These are phyloP conservation scores for Cosmia trapezina DNA, from an alignment of 2,888 invertebrate species.

Conservation along the genomic window DNA sequence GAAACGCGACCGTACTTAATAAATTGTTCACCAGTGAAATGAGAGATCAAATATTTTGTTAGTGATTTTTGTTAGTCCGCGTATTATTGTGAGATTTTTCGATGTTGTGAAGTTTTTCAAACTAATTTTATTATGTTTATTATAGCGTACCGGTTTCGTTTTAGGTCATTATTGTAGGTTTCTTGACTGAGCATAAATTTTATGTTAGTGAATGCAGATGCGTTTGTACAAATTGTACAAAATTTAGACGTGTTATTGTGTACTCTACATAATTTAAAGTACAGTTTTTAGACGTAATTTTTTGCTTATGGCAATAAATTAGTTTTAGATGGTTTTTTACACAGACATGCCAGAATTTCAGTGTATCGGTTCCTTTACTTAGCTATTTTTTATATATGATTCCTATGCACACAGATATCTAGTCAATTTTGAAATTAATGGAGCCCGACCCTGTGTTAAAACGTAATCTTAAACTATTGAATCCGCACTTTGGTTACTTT, in stretches of 20 bases:
- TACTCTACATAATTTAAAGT: constrained; percentile 87
- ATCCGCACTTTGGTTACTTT: constrained; percentile 81
- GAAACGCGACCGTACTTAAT: constrained; percentile 65
- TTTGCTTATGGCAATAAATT: constrained; percentile 86
- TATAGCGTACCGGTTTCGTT: constrained; percentile 72
- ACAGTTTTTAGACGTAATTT: constrained; percentile 83
- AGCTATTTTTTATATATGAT: constrained; percentile 88
- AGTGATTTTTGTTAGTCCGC: constrained; percentile 78
- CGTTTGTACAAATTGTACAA: constrained; percentile 89
- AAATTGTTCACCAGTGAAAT: constrained; percentile 66
- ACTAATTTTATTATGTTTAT: constrained; percentile 72
- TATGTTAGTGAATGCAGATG: constrained; percentile 79
- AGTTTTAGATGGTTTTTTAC: constrained; percentile 82
- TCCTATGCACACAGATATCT: constrained; percentile 90
- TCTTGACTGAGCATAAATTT: constrained; percentile 82
- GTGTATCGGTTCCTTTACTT: constrained; percentile 89
- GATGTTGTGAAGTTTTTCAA: constrained; percentile 74
- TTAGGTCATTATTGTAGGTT: constrained; percentile 75
- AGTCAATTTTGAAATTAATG: constrained; percentile 90
- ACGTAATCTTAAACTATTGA: constrained; percentile 78
- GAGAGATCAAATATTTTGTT: constrained; percentile 75
- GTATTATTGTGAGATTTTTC: constrained; percentile 78
- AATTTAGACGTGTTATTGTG: constrained; percentile 84
- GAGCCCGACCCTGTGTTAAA: constrained; percentile 83
- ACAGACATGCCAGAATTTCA: constrained; percentile 86